phyloP scores from a whole-genome alignment of 2,113 vertebrate species.

The Papio anubis region DNA sequence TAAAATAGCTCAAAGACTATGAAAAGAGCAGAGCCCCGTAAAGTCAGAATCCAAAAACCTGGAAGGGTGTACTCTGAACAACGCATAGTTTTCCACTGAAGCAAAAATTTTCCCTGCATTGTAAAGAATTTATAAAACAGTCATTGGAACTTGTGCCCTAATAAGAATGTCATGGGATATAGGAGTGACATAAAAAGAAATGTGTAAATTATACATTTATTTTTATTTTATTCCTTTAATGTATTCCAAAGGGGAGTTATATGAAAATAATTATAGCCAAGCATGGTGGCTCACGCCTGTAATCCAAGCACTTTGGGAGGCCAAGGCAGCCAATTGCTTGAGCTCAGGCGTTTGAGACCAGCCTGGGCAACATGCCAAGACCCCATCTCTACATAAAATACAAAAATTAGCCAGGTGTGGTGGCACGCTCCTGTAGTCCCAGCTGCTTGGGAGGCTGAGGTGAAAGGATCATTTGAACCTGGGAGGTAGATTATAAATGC shows the following conservation, averaged over 20 bases:
- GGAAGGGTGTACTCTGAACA: not conserved
- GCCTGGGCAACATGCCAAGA: too few relatives aligned
- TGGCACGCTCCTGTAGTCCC: too few relatives aligned
- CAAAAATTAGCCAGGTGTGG: too few relatives aligned
- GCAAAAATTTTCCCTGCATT: not conserved
- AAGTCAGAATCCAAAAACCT: not conserved
- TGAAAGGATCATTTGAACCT: too few relatives aligned
- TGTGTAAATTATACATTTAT: not conserved
- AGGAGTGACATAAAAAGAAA: not conserved
- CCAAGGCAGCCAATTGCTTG: too few relatives aligned
- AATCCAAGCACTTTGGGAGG: too few relatives aligned
- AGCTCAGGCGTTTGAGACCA: too few relatives aligned
- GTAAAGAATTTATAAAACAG: constrained; percentile 3
- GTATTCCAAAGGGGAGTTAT: not conserved
- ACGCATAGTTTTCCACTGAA: constrained; percentile 7
- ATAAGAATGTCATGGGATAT: not conserved
- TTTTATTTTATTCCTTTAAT: constrained; percentile 31
- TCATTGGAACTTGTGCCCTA: not conserved
- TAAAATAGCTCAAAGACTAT: constrained; percentile 3
- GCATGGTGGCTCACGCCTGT: too few relatives aligned
- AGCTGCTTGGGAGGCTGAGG: too few relatives aligned
- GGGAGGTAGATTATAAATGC: not conserved
- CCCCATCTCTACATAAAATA: too few relatives aligned
- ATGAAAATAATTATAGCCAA: not conserved
- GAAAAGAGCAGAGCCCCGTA: not conserved